Evolutionary conservation across 2,113 vertebrate species (phyloP).

Genomic region (Nycticorax nycticorax): DNA sequence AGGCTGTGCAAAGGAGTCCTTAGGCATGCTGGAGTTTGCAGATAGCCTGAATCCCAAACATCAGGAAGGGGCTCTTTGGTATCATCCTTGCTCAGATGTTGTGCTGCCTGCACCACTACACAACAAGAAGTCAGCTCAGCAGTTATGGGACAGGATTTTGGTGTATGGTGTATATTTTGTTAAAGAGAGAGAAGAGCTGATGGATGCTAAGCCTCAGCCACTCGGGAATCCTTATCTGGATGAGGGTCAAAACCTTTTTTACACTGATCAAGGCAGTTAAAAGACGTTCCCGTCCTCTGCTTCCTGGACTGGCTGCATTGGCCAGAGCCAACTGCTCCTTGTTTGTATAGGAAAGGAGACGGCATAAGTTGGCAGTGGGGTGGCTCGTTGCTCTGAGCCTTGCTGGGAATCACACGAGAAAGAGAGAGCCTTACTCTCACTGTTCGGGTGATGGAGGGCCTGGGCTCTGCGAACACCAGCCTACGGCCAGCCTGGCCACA

Average conservation of each 20-base stretch:
- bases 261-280: not conserved
- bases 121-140: not conserved
- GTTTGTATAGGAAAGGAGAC: rapidly evolving
- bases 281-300: not conserved
- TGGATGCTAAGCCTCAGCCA: not conserved
- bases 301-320: not conserved
- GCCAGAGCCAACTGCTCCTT: not conserved
- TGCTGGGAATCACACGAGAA: not conserved
- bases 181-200: not conserved
- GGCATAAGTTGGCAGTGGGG: not conserved
- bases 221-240: not conserved
- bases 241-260: not conserved
- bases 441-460: not conserved
- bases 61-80: not conserved
- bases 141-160: not conserved
- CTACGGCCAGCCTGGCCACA: not conserved
- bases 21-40: not conserved
- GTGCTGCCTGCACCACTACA: not conserved
- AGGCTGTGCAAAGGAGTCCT: not conserved
- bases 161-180: not conserved
- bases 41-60: not conserved
- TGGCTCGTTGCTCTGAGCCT: not conserved
- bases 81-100: not conserved
- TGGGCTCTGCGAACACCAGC: not conserved
- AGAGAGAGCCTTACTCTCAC: not conserved